phyloP scores from a whole-genome alignment of 2,797 vertebrate species.

The Thaleichthys pacificus region DNA sequence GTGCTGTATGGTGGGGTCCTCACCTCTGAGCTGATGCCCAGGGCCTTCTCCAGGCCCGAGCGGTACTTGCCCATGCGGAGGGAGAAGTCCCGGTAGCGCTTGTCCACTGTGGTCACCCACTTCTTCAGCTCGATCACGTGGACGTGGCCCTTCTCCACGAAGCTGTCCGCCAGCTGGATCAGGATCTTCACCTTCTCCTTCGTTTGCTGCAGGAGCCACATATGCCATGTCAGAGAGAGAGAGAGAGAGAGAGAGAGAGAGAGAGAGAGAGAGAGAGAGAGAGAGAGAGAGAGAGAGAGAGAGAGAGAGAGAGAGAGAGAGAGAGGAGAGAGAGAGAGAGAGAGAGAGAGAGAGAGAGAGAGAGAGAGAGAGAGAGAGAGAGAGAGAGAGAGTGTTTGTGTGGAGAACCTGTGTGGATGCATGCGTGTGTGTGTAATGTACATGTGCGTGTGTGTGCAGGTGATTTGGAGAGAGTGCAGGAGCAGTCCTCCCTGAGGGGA shows the following conservation, averaged over 20 bases:
- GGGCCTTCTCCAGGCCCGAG: conserved; percentile 84
- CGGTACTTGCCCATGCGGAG: conserved; percentile 91
- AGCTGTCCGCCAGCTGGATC: conserved; percentile 93
- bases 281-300: no score
- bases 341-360: no score
- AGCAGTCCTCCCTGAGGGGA: background rate
- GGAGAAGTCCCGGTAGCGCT: conserved; percentile 94
- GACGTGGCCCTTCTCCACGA: conserved; percentile 95
- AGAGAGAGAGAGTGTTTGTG: no score
- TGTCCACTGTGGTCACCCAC: conserved; percentile 94
- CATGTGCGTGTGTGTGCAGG: background rate
- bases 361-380: no score
- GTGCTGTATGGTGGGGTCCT: background rate
- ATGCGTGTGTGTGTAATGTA: background rate
- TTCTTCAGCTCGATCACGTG: conserved; percentile 94
- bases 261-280: no score
- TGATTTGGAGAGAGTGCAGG: background rate
- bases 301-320: no score
- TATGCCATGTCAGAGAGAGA: background rate
- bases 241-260: no score
- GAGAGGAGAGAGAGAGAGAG: no score
- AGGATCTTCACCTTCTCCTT: conserved; percentile 98
- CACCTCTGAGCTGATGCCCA: conserved; percentile 94
- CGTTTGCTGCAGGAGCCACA: conserved; percentile 83
- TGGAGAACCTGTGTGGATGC: background rate